These are phyloP conservation scores for Boloria euphrosyne DNA, from an alignment of 2,888 invertebrate genomes.

Conservation along the genomic window DNA sequence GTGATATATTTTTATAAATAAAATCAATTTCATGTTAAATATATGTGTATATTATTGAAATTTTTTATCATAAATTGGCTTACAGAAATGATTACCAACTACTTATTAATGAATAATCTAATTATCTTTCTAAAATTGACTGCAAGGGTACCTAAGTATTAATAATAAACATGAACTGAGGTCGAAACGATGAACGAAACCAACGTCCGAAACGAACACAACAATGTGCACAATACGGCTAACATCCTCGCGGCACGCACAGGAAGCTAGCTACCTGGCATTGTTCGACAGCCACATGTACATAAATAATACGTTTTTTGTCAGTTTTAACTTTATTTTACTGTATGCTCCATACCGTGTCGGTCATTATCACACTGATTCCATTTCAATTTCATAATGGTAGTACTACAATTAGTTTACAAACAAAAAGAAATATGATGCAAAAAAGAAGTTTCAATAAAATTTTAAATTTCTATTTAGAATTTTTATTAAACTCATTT, in stretches of 20 bases:
- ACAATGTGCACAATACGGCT: slow-evolving; percentile 43
- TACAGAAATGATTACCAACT: too few relatives aligned
- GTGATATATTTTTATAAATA: too few relatives aligned
- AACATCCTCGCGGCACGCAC: slow-evolving; percentile 47
- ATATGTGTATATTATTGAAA: too few relatives aligned
- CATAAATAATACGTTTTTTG: slow-evolving; percentile 31
- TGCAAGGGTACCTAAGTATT: neutral
- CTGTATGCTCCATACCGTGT: slow-evolving; percentile 29
- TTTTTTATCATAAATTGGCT: too few relatives aligned
- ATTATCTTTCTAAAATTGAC: neutral
- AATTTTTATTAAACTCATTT: too few relatives aligned
- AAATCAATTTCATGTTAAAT: too few relatives aligned
- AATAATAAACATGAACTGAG: slow-evolving; percentile 26
- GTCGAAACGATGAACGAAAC: slow-evolving; percentile 45
- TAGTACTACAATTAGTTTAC: neutral
- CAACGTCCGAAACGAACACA: slow-evolving; percentile 56
- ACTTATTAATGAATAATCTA: too few relatives aligned
- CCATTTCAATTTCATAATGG: slow-evolving; percentile 23
- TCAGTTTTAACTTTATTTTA: slow-evolving; percentile 26
- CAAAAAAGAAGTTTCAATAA: too few relatives aligned
- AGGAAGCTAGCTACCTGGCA: slow-evolving; percentile 59
- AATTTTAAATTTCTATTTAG: too few relatives aligned
- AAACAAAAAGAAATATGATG: too few relatives aligned
- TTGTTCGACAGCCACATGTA: slow-evolving; percentile 44
- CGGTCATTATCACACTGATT: slow-evolving; percentile 34